These are phyloP conservation scores for Bettongia penicillata DNA, from an alignment of 2,113 vertebrate species.

Conservation along the genomic window DNA sequence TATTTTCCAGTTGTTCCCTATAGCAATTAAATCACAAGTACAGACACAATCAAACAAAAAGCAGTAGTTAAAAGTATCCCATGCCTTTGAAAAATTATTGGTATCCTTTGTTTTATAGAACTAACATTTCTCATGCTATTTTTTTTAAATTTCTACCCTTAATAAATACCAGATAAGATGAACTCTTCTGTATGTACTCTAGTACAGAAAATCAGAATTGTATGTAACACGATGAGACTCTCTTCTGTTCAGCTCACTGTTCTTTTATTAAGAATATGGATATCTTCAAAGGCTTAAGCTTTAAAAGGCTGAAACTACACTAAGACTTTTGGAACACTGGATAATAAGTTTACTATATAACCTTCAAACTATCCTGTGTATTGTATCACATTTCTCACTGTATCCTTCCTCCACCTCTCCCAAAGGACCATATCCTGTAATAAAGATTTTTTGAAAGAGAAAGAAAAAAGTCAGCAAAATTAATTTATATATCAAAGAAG, in stretches of 20 bases:
- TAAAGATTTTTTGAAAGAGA: not conserved
- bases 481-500: not conserved
- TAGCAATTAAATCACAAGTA: not conserved
- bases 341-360: not conserved
- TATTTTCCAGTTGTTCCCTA: not conserved
- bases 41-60: not conserved
- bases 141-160: not conserved
- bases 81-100: not conserved
- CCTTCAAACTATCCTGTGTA: not conserved
- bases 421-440: not conserved
- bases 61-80: not conserved
- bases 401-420: not conserved
- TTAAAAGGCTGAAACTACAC: not conserved
- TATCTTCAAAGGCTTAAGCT: not conserved
- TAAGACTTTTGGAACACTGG: not conserved
- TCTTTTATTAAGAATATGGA: not conserved
- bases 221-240: not conserved
- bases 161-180: not conserved
- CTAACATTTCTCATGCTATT: not conserved
- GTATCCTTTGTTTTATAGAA: not conserved
- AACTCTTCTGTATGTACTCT: not conserved
- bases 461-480: not conserved
- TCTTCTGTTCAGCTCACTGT: not conserved
- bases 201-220: not conserved
- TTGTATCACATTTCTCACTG: not conserved